Evolutionary conservation across 2,888 invertebrate genomes (phyloP).

Genomic region (Drosophila paramelanica): DNA sequence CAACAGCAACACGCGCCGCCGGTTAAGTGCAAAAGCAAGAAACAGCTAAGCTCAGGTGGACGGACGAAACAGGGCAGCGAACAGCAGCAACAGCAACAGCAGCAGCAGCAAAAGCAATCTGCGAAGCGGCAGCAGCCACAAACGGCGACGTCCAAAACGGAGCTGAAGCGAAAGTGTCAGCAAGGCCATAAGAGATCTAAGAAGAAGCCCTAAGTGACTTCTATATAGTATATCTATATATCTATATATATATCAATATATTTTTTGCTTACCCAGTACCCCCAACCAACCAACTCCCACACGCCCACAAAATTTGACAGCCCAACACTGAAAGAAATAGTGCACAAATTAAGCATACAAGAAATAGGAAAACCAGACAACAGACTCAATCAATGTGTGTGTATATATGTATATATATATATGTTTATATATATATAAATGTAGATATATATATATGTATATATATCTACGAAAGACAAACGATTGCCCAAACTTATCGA

Average conservation of each 20-base stretch:
- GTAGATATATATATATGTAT: not conserved
- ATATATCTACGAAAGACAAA: not conserved
- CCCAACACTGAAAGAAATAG: no score
- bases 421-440: not conserved
- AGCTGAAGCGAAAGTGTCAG: not conserved
- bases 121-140: not conserved
- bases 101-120: not conserved
- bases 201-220: constrained; percentile 1
- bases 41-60: not conserved
- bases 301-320: no score
- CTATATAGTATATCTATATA: no score
- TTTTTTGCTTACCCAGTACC: no score
- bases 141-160: not conserved
- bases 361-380: no score
- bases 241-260: no score
- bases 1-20: not conserved
- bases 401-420: not conserved
- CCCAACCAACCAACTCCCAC: no score
- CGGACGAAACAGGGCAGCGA: not conserved
- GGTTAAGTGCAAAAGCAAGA: constrained; percentile 10
- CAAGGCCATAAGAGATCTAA: constrained; percentile 7
- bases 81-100: not conserved
- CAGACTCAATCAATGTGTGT: no score
- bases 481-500: constrained; percentile 1
- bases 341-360: no score